Evolutionary conservation across 2,797 vertebrate genomes (phyloP).

Genomic region (Nasua narica): DNA sequence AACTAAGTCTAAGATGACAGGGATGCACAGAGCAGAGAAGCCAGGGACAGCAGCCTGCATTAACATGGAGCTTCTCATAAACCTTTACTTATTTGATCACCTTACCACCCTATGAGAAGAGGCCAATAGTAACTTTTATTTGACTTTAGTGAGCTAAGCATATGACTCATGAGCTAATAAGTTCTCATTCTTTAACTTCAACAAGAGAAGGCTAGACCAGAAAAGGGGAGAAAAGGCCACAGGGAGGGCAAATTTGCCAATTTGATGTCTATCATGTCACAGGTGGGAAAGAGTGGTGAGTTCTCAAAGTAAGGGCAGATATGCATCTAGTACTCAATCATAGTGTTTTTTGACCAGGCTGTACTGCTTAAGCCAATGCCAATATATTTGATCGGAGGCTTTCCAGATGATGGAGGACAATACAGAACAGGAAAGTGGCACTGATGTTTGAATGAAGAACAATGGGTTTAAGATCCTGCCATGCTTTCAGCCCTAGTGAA

Average conservation of each 20-base stretch:
- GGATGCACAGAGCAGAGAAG: background rate
- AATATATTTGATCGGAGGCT: background rate
- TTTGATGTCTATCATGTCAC: background rate
- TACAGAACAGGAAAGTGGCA: background rate
- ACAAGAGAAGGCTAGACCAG: background rate
- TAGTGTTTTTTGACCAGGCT: background rate
- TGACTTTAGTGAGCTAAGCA: background rate
- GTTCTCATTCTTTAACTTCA: background rate
- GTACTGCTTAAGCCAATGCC: background rate
- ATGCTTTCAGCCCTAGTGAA: slow-evolving; percentile 43
- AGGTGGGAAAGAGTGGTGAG: background rate
- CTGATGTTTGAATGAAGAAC: background rate
- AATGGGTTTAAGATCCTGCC: background rate
- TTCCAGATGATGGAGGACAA: background rate
- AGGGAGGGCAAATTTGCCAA: background rate
- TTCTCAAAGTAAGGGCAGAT: background rate
- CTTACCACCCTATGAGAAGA: background rate
- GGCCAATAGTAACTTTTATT: background rate
- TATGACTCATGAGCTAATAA: background rate
- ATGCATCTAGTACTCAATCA: background rate
- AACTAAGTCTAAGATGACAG: background rate
- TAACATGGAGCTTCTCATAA: background rate
- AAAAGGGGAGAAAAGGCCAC: fast-evolving
- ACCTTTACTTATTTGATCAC: background rate
- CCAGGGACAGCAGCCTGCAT: background rate